Evolutionary conservation across 2,113 vertebrate species (phyloP), one percentile per base, ranked within the genome.

Genomic region (Callionymus lyra): DNA sequence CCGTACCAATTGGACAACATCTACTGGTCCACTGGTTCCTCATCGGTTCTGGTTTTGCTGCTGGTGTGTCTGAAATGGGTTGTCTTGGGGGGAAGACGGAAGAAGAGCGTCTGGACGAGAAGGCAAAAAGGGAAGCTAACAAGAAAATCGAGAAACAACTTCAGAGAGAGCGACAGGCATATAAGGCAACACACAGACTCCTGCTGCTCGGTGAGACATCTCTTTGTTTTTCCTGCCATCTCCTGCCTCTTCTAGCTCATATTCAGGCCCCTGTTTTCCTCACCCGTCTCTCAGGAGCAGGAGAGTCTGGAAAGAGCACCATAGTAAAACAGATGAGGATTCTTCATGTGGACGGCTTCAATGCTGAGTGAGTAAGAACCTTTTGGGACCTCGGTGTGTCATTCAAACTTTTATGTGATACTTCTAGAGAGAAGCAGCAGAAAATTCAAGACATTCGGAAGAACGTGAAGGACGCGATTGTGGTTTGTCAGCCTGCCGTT

Each of bases 311-410:
- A 72, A 99, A 99, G 82, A 99, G 95, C 81, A 99, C 95, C 9
- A 97, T 99, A 41, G 95, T 99, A 68, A 99, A 99, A 77, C 95
- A 99, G 73, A 99, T 99, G 95, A 86, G 87, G 84, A 98, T 99
- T 76, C 88, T 99, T 62, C 95, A 99, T 41, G 93, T 99, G 36
- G 93, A 99, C 47, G 94, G 95, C 65, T 98, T 99, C 79, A 94
- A 97, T 71, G 80, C 89, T 68, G 95, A 99, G 94, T 99, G 84
- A 97, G 93, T 34, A 10, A 14, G 2, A 5, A 10, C 8, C 37
- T 14, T 9, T 3, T 4, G 18, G 16, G 3, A 12, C 12, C 18
- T 16, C 35, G 36, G 8, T 38, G 4, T 38, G 13, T 8, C 13
- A 6, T 6, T 17, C 17, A 6, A 4, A 2, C 4, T 16, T 6